A percentile compares a stretch with the other conserved stretches of the same genome.
phyloP scores from a whole-genome alignment of 2,888 invertebrate genomes.

The Cerastis leucographa region DNA sequence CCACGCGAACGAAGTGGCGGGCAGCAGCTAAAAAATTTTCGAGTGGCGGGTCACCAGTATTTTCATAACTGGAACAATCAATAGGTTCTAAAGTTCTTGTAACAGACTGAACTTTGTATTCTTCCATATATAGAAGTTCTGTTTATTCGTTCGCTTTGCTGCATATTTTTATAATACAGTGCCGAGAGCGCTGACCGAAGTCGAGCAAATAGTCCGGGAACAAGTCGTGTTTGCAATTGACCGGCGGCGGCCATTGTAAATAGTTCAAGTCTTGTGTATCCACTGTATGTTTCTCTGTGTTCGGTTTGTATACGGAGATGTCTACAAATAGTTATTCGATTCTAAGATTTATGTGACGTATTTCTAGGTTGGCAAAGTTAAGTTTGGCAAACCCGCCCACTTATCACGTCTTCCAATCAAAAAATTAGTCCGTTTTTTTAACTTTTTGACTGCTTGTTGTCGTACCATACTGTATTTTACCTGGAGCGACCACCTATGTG shows the following conservation, averaged over 20 bases:
- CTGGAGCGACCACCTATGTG: neutral
- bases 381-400: neutral
- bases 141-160: slow-evolving; percentile 64
- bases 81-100: neutral
- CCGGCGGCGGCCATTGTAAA: slow-evolving; percentile 57
- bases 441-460: neutral
- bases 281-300: slow-evolving; percentile 21
- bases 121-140: slow-evolving; percentile 46
- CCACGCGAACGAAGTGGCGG: too few relatives aligned
- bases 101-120: neutral
- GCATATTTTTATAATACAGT: slow-evolving; percentile 71
- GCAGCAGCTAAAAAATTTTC: too few relatives aligned
- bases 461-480: neutral
- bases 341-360: neutral
- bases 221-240: slow-evolving; percentile 63
- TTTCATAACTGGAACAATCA: neutral
- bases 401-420: neutral
- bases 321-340: slow-evolving; percentile 12
- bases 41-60: neutral
- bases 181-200: slow-evolving; percentile 53
- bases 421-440: neutral
- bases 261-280: slow-evolving; percentile 48
- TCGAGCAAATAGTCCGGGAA: slow-evolving; percentile 67
- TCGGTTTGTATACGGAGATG: slow-evolving; percentile 26
- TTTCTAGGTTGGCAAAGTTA: neutral